Base-by-base conservation (phyloP, 2,888 invertebrate species). In the Parasteatoda lunata region DNA sequence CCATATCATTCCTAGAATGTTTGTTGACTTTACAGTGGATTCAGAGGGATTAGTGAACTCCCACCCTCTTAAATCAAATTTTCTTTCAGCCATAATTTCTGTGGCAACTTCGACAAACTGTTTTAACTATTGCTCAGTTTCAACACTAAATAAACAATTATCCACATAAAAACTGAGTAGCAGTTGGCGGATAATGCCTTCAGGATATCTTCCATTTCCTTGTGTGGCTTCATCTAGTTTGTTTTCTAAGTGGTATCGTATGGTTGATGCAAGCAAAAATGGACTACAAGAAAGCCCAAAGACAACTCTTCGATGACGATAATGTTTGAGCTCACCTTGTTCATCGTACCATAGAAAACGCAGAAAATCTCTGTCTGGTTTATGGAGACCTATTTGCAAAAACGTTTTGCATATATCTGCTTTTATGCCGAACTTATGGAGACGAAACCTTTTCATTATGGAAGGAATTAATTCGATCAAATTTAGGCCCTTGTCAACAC, bases 231-330 rank as follows among this genome's bases (percentile, higher is more conserved):
- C 54, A 66, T 5, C 45, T n/a, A 65, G 45, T 77, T 77, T 65
- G 7, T 47, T 48, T 65, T 65, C 59, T 15, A 54, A 77, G 15
- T 66, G 52, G 13, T 68, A 68, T 49, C 45, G 52, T 4, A 68
- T 77, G 7, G n/a, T 45, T 68, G 68, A 66, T 13, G 68, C 45
- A 77, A 77, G 77, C 49, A 77, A 68, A 13, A 77, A 68, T 11
- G 68, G 52, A 59, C 11, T 11, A 11, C 11, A 11, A 11, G 8
- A 59, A 59, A 59, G 59, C 59, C 11, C 8, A 59, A 59, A 11
- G 8, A 59, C 8, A 59, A 59, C 11, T 59, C 8, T 59, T 59
- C 11, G 8, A 11, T 59, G 11, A 59, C 8, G 59, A 11, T 11
- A 59, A 11, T n/a, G n/a, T n/a, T n/a, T n/a, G n/a, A n/a, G n/a